Conservation (phyloP, 2,113 vertebrate species). For the Sciurus niger region DNA sequence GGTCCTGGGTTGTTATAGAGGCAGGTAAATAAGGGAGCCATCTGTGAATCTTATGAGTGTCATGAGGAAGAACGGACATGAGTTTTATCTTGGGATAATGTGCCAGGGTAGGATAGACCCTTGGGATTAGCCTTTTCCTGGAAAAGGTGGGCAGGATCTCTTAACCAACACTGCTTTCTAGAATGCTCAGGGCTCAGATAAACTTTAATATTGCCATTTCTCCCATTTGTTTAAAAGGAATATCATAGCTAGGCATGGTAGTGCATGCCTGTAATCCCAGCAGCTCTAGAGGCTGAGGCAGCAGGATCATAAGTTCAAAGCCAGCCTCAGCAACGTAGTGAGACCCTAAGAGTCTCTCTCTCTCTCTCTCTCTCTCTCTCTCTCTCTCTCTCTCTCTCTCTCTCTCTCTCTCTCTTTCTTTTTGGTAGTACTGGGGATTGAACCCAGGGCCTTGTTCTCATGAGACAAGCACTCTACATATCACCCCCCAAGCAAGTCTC, state of each 20-base stretch:
- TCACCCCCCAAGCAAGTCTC: no score
- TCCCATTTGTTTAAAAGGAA: slow-evolving; percentile 36
- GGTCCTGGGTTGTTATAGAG: neutral
- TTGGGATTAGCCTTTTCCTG: slow-evolving; percentile 23
- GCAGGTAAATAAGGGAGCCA: slow-evolving; percentile 43
- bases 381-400: no score
- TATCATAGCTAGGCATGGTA: neutral
- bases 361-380: no score
- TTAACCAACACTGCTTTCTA: slow-evolving; percentile 45
- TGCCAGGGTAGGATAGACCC: neutral
- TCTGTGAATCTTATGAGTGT: neutral
- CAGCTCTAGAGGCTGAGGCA: no score
- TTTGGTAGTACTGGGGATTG: no score
- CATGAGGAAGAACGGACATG: slow-evolving; percentile 13
- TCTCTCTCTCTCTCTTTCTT: no score
- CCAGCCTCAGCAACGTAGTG: no score
- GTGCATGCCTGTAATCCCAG: no score
- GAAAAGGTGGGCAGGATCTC: neutral
- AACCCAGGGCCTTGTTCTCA: no score
- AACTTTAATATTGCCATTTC: slow-evolving; percentile 20
- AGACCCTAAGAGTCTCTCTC: no score
- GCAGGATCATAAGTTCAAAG: no score
- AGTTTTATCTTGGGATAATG: slow-evolving; percentile 12
- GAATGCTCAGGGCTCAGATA: neutral
- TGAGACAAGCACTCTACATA: no score